phyloP scores from a whole-genome alignment of 2,797 vertebrate species.

The Harpagifer antarcticus region DNA sequence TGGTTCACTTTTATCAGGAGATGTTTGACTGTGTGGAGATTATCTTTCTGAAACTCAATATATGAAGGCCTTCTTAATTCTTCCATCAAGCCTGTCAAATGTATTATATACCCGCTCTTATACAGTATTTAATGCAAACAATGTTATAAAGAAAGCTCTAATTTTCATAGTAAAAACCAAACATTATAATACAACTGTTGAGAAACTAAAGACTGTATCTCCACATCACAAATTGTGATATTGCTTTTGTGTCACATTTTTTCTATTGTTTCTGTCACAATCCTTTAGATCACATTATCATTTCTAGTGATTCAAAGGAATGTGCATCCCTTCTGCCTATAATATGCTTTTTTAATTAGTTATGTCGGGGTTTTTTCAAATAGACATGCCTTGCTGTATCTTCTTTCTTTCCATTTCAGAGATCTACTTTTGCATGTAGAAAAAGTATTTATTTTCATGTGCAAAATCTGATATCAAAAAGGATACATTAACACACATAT shows the following conservation, averaged over 20 bases:
- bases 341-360: not conserved
- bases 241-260: not conserved
- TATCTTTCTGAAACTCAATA: not conserved
- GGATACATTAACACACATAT: no score
- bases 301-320: not conserved
- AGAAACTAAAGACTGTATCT: not conserved
- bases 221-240: not conserved
- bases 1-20: no score
- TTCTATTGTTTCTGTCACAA: not conserved
- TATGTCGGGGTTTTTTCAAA: not conserved
- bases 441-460: not conserved
- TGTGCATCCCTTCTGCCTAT: not conserved
- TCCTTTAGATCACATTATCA: not conserved
- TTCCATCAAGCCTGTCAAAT: not conserved
- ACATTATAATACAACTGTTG: not conserved
- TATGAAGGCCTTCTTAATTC: not conserved
- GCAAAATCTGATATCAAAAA: not conserved
- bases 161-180: not conserved
- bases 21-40: not conserved
- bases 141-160: not conserved
- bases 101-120: not conserved
- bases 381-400: not conserved
- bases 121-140: not conserved
- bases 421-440: not conserved
- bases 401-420: slow-evolving; percentile 20